Conservation (phyloP, 2,113 vertebrate species). For the Tetraodon nigroviridis region DNA sequence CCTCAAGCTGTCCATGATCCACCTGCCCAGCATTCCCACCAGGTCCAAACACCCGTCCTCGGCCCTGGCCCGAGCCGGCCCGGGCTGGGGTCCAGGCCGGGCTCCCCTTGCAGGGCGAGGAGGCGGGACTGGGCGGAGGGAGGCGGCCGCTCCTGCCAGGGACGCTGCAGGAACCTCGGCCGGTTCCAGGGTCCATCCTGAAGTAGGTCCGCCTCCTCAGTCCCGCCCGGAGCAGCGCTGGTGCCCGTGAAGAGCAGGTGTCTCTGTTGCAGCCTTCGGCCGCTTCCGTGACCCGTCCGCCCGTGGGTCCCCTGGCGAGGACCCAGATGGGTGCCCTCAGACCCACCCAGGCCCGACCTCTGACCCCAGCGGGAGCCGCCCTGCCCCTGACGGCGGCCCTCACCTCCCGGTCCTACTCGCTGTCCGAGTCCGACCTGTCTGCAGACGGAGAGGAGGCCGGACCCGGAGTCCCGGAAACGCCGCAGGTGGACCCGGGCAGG, state of each 20-base stretch:
- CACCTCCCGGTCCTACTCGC: conserved; percentile 24
- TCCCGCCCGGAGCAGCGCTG: not conserved
- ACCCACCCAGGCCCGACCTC: conserved; percentile 22
- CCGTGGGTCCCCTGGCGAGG: not conserved
- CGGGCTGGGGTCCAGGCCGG: not conserved
- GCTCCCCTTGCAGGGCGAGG: conserved; percentile 7
- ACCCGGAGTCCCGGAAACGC: not conserved
- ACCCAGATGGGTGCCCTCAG: conserved; percentile 11
- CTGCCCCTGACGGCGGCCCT: conserved; percentile 40
- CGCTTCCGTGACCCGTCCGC: not conserved
- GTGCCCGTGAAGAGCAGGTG: not conserved
- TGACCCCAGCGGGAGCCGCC: conserved; percentile 39
- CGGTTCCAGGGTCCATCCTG: not conserved
- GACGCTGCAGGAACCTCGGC: conserved; percentile 2
- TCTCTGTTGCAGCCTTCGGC: not conserved
- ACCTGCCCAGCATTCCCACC: conserved; percentile 55
- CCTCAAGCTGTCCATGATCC: conserved; percentile 51
- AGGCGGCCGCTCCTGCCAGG: conserved; percentile 22
- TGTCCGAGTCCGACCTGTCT: conserved; percentile 30
- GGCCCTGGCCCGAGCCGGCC: conserved; percentile 2
- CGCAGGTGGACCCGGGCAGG: not conserved
- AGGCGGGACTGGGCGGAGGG: conserved; percentile 52
- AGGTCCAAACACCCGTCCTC: conserved; percentile 52
- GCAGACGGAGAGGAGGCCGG: conserved; percentile 18
- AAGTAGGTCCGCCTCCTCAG: not conserved